A percentile compares a stretch with the other conserved stretches of the same genome.
Evolutionary conservation across 2,797 vertebrate genomes (phyloP).

Genomic region (Zenarchopterus dispar): DNA sequence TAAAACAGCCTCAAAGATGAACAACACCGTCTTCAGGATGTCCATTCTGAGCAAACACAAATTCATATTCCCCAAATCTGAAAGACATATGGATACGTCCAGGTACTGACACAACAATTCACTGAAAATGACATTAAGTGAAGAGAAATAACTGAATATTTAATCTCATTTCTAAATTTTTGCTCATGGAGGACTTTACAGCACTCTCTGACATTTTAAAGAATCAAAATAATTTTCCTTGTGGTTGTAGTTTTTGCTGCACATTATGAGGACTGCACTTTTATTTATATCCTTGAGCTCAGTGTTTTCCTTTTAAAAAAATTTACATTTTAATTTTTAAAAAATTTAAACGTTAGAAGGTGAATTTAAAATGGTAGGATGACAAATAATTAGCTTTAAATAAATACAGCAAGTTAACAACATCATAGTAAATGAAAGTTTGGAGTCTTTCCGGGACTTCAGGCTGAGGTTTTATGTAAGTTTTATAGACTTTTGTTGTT

Average conservation of each 20-base stretch:
- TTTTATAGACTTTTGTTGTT: too few relatives aligned
- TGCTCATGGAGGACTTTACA: not conserved
- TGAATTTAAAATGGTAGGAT: not conserved
- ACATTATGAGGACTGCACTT: too few relatives aligned
- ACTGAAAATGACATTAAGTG: too few relatives aligned
- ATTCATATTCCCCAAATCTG: constrained; percentile 63
- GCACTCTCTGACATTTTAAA: too few relatives aligned
- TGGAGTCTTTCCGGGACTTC: too few relatives aligned
- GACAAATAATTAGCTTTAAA: not conserved
- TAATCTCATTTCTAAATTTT: not conserved
- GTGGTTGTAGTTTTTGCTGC: not conserved
- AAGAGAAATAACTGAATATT: too few relatives aligned
- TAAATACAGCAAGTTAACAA: not conserved
- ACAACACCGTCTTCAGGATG: constrained; percentile 67
- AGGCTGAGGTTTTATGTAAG: too few relatives aligned
- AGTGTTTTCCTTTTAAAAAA: too few relatives aligned
- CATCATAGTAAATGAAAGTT: constrained; percentile 2
- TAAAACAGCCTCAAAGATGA: constrained; percentile 69
- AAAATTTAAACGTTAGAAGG: too few relatives aligned
- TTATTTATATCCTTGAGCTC: too few relatives aligned
- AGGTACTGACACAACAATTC: too few relatives aligned
- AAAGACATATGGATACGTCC: constrained; percentile 42
- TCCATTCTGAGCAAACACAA: constrained; percentile 66
- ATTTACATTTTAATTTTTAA: too few relatives aligned
- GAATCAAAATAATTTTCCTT: not conserved